Base-by-base conservation (phyloP, 2,113 vertebrate species). In the Piaya cayana region DNA sequence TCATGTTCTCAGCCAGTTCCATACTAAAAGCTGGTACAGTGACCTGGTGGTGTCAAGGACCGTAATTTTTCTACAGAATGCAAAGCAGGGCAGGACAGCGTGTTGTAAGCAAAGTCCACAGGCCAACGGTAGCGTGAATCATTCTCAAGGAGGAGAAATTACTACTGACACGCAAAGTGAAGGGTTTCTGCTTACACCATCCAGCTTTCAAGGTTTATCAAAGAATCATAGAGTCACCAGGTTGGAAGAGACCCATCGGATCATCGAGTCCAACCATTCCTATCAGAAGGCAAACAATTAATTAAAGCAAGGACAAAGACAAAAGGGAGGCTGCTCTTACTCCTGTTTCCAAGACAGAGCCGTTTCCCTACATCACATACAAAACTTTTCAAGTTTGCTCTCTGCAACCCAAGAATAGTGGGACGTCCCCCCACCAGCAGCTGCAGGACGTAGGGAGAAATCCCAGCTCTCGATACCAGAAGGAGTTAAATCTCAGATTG, bases 401-500 rank as follows among this genome's bases (percentile, higher is more conserved):
- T 1, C 1, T 9, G 47, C 7, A 39, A 8, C 26, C 30, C 4
- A 1, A 79, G 63, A 92, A 82, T 69, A 69, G 56, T 16, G 59
- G 30, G 37, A 80, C 76, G 71, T 58, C 15, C 26, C 59, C 81
- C 34, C 69, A 36, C 14, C 34, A 82, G 58, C 58, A 83, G 63
- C 71, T 86, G 85, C 70, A 88, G 39, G 60, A 71, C 22, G 15
- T 20, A 59, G 12, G 50, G 70, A 91, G 75, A 94, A 88, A 82
- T 58, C 86, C 74, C 17, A 59, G 30, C 69, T 93, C 37, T 16
- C 13, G 71, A 72, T 23, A 93, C 29, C 39, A 88, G 81, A 71
- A 91, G 52, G 87, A 94, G 85, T 96, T 96, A 97, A 92, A 83
- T 88, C 83, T 92, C 93, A 81, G 70, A 86, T 2, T 91, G 75